Conservation (phyloP, 1,140 invertebrate species). For the Mamestra configurata region DNA sequence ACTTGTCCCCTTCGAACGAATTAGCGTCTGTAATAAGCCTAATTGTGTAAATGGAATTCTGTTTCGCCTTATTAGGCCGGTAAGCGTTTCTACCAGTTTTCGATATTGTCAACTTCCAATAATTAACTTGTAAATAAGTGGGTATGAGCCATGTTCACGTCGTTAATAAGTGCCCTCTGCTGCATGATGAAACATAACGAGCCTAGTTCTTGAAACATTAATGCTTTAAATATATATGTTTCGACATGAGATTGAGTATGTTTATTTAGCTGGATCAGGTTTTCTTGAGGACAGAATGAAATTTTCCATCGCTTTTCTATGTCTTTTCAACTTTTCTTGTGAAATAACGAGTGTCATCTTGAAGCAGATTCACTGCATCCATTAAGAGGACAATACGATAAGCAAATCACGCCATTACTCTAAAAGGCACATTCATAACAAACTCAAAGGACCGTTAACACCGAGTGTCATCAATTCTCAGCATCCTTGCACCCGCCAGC, state of each 20-base stretch:
- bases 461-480: conserved; percentile 63
- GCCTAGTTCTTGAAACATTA: conserved; percentile 40
- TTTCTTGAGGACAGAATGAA: background rate
- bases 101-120: conserved; percentile 43
- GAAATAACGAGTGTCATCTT: background rate
- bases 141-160: conserved; percentile 35
- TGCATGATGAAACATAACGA: conserved; percentile 39
- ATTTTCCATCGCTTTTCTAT: background rate
- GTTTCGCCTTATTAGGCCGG: conserved; percentile 48
- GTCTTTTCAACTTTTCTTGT: background rate
- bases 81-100: conserved; percentile 43
- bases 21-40: conserved; percentile 63
- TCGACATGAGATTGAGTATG: conserved; percentile 28
- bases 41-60: conserved; percentile 65
- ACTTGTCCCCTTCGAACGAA: conserved; percentile 65
- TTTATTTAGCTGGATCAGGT: conserved; percentile 22
- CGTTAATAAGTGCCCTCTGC: conserved; percentile 36
- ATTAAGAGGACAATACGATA: conserved; percentile 38
- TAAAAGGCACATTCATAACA: conserved; percentile 37
- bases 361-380: background rate
- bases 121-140: conserved; percentile 51
- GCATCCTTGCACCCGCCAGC: conserved; percentile 67
- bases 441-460: conserved; percentile 42
- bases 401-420: conserved; percentile 28
- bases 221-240: conserved; percentile 35